Evolutionary conservation across 2,797 vertebrate species (phyloP), one percentile per base, ranked within the genome.

Genomic region (Chelidonichthys spinosus): DNA sequence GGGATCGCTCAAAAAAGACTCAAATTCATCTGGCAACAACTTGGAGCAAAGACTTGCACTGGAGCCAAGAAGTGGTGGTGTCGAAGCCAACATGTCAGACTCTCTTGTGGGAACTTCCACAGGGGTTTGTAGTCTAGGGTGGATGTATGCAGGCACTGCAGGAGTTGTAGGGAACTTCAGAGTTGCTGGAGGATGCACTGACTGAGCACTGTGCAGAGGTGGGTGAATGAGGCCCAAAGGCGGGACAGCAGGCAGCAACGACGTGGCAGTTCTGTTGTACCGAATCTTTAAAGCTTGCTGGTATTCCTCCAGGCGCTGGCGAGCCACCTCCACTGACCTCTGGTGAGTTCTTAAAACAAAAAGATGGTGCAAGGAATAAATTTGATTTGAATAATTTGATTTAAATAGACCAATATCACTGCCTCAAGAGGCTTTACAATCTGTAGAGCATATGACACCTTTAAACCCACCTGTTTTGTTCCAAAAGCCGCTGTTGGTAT

Each of bases 401-500:
- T 60, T 37, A 47, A 18, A n/a, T 1, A 43, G 2, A 3, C 11
- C 2, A 15, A 40, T 9, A 44, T 62, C n/a, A 36, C 4, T 3
- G 3, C 13, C 9, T 6, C 39, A 11, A 52, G 18, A 10, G 18
- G 4, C 18, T 52, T 32, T 9, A 25, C 18, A 52, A 52, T 11
- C 4, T 2, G 39, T 4, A 25, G 25, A 25, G 25, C 25, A 25
- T 25, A 25, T 25, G 25, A 25, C 25, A 39, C 2, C 62, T 68
- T 50, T 35, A 53, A 63, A 82, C 85, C 6, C 7, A 95, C 94
- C 91, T 81, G 87, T 95, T 97, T 69, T 96, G 97, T 49, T 96
- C 90, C 25, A 99, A 76, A 69, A 99, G 95, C 17, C 69, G 89
- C 40, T 93, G 95, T 11, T 99, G 97, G 82, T 97, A 97, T 83